phyloP scores from a whole-genome alignment of 2,797 vertebrate species.

The Coluber constrictor region DNA sequence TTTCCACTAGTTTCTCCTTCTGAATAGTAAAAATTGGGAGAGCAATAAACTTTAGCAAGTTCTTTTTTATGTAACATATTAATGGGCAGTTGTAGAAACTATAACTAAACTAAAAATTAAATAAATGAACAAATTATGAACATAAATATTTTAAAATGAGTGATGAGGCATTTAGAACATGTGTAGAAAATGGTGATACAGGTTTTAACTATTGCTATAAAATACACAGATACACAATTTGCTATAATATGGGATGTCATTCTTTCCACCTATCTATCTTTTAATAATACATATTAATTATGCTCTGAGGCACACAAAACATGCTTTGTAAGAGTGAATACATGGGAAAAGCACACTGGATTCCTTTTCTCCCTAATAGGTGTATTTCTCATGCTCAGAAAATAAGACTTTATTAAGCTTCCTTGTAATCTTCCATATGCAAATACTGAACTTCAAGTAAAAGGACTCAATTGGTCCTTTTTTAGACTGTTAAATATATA shows the following conservation, averaged over 20 bases:
- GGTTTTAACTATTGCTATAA: neutral
- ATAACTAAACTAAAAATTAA: neutral
- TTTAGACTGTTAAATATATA: constrained; percentile 22
- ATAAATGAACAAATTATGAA: neutral
- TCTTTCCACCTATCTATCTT: neutral
- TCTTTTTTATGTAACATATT: neutral
- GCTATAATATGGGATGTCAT: neutral
- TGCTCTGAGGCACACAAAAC: neutral
- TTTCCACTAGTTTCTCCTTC: neutral
- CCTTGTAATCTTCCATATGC: neutral
- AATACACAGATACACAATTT: neutral
- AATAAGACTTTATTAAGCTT: neutral
- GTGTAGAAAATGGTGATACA: neutral
- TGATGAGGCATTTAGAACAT: neutral
- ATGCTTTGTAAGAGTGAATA: neutral
- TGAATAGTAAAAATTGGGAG: too few species aligned
- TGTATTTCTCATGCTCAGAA: neutral
- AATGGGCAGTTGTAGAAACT: neutral
- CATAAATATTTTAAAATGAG: neutral
- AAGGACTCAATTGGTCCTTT: too few species aligned
- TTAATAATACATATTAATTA: neutral
- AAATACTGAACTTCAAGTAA: neutral
- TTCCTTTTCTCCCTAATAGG: neutral
- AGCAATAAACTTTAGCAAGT: neutral
- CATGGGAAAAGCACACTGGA: neutral